Conservation (phyloP, 2,797 vertebrate genomes). For the Picus viridis region DNA sequence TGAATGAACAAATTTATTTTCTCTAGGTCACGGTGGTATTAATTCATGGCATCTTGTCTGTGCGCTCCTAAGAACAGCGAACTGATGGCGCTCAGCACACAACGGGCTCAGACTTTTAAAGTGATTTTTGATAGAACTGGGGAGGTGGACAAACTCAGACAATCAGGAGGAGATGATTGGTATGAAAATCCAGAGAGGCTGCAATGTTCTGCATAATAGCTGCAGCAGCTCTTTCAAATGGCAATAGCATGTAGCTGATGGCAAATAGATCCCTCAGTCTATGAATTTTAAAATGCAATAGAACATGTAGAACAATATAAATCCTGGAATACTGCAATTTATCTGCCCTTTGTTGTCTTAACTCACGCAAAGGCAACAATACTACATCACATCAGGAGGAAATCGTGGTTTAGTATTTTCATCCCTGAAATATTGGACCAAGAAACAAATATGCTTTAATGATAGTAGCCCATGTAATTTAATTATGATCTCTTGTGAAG, state of each 20-base stretch:
- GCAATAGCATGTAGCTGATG: constrained; percentile 1
- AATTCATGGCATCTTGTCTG: not conserved
- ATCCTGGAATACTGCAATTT: constrained; percentile 14
- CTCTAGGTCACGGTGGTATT: not conserved
- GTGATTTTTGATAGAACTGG: not conserved
- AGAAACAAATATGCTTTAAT: not conserved
- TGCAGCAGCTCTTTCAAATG: constrained; percentile 20
- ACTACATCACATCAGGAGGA: not conserved
- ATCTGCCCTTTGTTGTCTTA: not conserved
- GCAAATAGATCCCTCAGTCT: constrained; percentile 36
- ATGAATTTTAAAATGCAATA: constrained; percentile 55
- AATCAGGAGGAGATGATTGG: constrained; percentile 25
- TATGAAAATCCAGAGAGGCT: constrained; percentile 23
- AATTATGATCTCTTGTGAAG: not conserved
- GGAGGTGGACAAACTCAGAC: not conserved
- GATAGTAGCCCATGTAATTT: not conserved
- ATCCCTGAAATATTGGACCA: not conserved
- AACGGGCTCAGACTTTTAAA: not conserved
- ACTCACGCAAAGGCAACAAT: not conserved
- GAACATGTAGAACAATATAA: constrained; percentile 12
- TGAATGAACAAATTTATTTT: not conserved
- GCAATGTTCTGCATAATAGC: not conserved
- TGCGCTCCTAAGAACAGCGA: not conserved
- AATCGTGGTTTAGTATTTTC: not conserved
- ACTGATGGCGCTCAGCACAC: not conserved